Base-by-base conservation (phyloP, 2,888 invertebrate species). In the Rhingia campestris region DNA sequence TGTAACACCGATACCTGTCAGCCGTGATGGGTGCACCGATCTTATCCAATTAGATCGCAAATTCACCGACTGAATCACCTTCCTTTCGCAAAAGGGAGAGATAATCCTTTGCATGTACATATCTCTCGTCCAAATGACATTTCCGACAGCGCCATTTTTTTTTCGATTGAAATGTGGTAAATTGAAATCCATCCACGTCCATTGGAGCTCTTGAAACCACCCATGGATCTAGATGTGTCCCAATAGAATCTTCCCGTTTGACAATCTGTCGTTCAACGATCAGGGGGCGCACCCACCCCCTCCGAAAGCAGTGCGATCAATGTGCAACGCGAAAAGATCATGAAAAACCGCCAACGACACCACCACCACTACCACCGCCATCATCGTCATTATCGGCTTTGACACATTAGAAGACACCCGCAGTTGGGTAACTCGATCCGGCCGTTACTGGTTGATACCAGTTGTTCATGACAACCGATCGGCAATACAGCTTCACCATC, bases 391-490 rank as follows among this genome's bases (percentile, higher is more conserved):
- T 61, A 61, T 45, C 49, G 73, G 45, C 79, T 73, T 69, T 79
- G 82, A 82, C 79, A 80, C 45, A 69, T 69, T 70, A 79, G 80
- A 80, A 84, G 84, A 79, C 82, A 69, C 82, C 84, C 80, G 69
- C 73, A 79, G 74, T 69, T 64, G 54, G 37, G 59, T 74, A 84
- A 84, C 33, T 9, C 59, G 59, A 84, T 79, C 79, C 51, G 59
- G 43, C 43, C 39, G 61, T 33, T 59, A 76, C 49, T 51, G 45
- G 54, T 43, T 33, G 43, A 43, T 53, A 45, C 49, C 12, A 66
- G 70, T 77, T 67, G 72, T 43, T 73, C 43, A 43, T 73, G 66
- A 67, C 77, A 76, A 56, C 33, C 51, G 49, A 58, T 7, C 10
- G 33, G 39, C 39, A 32, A 35, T 3, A 33, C 74, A 66, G 41